Base-by-base conservation (phyloP, 2,797 vertebrate species). In the Garrulus glandarius region DNA sequence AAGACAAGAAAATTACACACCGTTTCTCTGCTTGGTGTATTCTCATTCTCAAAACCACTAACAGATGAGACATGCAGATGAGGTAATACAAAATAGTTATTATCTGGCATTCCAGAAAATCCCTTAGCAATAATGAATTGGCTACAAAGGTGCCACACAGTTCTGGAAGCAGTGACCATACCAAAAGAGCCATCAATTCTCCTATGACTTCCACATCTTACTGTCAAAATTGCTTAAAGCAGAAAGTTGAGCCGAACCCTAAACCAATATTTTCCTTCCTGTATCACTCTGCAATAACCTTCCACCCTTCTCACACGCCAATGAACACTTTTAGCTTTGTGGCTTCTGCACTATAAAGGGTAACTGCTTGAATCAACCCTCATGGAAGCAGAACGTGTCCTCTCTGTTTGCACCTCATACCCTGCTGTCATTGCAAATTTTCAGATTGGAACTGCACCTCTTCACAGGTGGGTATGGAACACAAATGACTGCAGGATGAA, bases 31-130 rank as follows among this genome's bases (percentile, higher is more conserved):
- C 22, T 77, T 74, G 32, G 24, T 83, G 19, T 53, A 50, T 43
- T 88, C 30, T 32, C 4, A 1, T 37, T 67, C 65, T 70, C 50
- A 57, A 92, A 84, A 61, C 17, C 44, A 64, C 50, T 37, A 60
- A 57, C 4, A 61, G 55, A 82, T 27, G 15, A 72, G 46, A 57
- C 19, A 37, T 21, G 72, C 8, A 55, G 30, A 43, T 50, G n/a
- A 91, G 19, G 14, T 47, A 68, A 52, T 20, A 77, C 5, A 72
- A 70, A 84, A 71, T 1, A 69, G 21, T 43, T 72, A 61, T 30
- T 34, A 61, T n/a, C 36, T 47, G 16, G 8, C 49, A 60, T 60
- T 67, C 57, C 72, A 89, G 55, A 93, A 94, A 91, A 91, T 50
- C 30, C 36, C 39, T 50, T 52, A 37, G 55, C 47, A 74, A 39